Percentiles rank a stretch among this genome's conserved stretches.
These are phyloP conservation scores for Leucophenga maculata DNA, from an alignment of 2,888 invertebrate genomes.

Conservation along the genomic window DNA sequence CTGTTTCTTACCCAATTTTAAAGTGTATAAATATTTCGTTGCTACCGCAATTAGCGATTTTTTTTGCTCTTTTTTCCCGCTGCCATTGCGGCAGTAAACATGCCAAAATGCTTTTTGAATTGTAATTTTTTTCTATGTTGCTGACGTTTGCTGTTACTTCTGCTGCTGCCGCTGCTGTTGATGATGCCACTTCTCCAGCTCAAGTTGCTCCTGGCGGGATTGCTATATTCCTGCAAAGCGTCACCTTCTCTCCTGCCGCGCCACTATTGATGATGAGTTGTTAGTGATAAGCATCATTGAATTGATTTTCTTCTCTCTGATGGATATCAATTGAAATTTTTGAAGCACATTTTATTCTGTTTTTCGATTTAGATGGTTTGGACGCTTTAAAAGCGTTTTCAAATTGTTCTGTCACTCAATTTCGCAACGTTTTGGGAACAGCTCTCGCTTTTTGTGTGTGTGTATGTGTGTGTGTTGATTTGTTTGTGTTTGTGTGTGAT, in stretches of 20 bases:
- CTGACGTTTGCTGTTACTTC: constrained; percentile 19
- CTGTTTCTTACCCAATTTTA: too few relatives aligned
- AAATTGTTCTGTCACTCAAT: constrained; percentile 47
- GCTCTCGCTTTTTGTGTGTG: too few relatives aligned
- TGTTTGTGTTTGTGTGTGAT: too few relatives aligned
- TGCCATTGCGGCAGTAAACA: constrained; percentile 54
- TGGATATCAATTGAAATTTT: constrained; percentile 64
- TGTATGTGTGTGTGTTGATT: too few relatives aligned
- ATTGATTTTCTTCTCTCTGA: constrained; percentile 49
- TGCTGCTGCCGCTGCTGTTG: background rate
- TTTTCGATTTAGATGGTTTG: constrained; percentile 38
- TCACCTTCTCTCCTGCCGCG: background rate
- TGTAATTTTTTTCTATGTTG: constrained; percentile 49
- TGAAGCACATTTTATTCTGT: constrained; percentile 56
- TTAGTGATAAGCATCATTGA: constrained; percentile 43
- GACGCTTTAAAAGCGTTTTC: constrained; percentile 45
- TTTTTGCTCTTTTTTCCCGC: background rate
- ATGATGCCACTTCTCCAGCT: background rate
- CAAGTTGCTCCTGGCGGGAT: background rate
- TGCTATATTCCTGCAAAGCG: background rate
- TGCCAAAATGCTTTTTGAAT: constrained; percentile 66
- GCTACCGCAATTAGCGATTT: background rate
- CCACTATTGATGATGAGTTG: constrained; percentile 34
- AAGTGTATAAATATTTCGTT: too few relatives aligned
- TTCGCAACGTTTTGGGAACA: background rate